These are phyloP conservation scores for Dromas ardeola DNA, from an alignment of 2,113 vertebrate genomes.

Conservation along the genomic window DNA sequence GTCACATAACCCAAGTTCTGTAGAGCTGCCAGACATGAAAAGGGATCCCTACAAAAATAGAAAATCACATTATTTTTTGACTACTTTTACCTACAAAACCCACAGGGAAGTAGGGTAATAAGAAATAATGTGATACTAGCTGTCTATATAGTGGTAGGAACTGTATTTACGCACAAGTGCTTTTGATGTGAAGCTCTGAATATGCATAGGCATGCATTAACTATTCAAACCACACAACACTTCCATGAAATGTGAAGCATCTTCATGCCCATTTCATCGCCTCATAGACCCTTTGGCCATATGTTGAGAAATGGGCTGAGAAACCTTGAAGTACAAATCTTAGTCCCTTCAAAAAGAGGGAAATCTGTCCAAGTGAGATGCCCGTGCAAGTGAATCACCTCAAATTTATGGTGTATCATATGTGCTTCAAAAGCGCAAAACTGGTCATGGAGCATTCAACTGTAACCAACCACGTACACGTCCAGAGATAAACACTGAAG, in stretches of 20 bases:
- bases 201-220: background rate
- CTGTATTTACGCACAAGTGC: background rate
- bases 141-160: background rate
- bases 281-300: background rate
- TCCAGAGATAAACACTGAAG: background rate
- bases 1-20: slow-evolving; percentile 1
- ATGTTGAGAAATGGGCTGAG: background rate
- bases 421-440: background rate
- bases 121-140: background rate
- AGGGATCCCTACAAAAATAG: slow-evolving; percentile 8
- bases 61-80: slow-evolving; percentile 19
- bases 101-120: background rate
- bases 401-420: background rate
- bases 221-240: background rate
- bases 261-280: background rate
- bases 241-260: background rate
- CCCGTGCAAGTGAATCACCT: background rate
- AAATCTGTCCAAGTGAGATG: background rate
- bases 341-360: background rate
- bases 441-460: background rate
- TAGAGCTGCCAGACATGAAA: slow-evolving; percentile 31
- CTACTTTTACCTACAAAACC: slow-evolving; percentile 19
- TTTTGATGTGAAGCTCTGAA: slow-evolving; percentile 5
- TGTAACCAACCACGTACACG: accelerated
- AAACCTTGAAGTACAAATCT: background rate